Conservation (phyloP, 1,140 invertebrate species). For the Lucilia sericata region DNA sequence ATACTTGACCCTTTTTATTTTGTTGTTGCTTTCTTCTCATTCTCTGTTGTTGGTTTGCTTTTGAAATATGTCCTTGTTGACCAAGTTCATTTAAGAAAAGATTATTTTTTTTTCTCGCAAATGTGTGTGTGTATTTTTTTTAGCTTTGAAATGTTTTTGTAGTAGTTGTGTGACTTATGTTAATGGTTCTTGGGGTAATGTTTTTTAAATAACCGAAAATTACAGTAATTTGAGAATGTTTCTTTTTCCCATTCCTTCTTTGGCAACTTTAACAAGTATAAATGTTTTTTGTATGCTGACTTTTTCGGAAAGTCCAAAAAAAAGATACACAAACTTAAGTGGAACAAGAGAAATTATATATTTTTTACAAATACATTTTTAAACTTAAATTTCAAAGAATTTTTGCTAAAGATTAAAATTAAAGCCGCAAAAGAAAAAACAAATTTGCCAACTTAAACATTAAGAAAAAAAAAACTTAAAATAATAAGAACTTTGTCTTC, state of each 20-base stretch:
- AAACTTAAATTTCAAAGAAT: slow-evolving; percentile 18
- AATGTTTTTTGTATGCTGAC: neutral
- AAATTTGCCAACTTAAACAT: no score
- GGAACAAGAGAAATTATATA: neutral
- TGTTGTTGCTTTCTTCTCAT: neutral
- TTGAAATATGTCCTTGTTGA: slow-evolving; percentile 20
- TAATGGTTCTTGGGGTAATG: slow-evolving; percentile 37
- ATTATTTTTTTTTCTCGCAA: neutral
- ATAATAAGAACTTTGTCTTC: neutral
- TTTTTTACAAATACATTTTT: neutral
- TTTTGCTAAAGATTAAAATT: neutral
- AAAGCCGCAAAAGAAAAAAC: neutral
- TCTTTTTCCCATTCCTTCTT: neutral
- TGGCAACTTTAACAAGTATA: neutral
- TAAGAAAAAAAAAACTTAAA: neutral
- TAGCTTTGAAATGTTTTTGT: neutral
- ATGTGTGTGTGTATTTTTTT: neutral
- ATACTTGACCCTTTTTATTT: neutral
- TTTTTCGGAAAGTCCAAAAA: neutral
- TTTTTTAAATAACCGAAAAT: slow-evolving; percentile 34
- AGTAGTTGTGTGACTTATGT: slow-evolving; percentile 37
- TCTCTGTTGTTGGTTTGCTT: neutral
- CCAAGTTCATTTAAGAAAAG: slow-evolving; percentile 23
- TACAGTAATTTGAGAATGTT: slow-evolving; percentile 21
- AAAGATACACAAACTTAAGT: neutral